phyloP scores from a whole-genome alignment of 2,888 invertebrate species.

The Deilephila porcellus region DNA sequence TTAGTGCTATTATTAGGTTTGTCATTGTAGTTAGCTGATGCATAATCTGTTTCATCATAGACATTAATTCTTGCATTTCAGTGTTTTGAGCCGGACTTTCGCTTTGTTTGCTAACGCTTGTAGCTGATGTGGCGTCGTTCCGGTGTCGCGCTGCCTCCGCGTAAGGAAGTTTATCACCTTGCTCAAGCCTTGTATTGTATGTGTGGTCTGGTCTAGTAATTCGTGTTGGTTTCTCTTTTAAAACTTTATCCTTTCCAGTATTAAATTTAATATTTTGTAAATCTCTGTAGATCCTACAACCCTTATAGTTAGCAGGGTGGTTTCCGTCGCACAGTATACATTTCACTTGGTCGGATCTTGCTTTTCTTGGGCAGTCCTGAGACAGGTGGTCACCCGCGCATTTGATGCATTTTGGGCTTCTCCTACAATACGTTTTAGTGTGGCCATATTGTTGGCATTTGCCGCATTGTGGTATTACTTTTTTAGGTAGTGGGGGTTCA shows the following conservation, averaged over 20 bases:
- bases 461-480: conserved; percentile 39
- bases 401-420: conserved; percentile 42
- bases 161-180: no score
- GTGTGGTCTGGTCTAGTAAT: not conserved
- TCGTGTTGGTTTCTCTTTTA: not conserved
- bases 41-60: not conserved
- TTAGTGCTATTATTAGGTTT: conserved; percentile 30
- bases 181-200: not conserved
- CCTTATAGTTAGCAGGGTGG: no score
- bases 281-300: conserved; percentile 34
- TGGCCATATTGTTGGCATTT: conserved; percentile 46
- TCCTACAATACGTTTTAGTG: conserved; percentile 39
- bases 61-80: conserved; percentile 11
- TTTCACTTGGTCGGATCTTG: conserved; percentile 39
- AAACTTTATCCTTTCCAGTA: conserved; percentile 13
- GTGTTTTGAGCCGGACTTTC: conserved; percentile 6
- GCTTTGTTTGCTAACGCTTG: not conserved
- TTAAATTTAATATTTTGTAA: conserved; percentile 35
- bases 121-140: no score
- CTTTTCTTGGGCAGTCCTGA: conserved; percentile 35
- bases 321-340: conserved; percentile 43
- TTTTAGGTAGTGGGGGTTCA: conserved; percentile 42
- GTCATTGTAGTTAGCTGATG: conserved; percentile 24
- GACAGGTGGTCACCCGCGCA: conserved; percentile 39
- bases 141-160: no score